Conservation (phyloP, 2,113 vertebrate species). For the Calyptomena viridis region DNA sequence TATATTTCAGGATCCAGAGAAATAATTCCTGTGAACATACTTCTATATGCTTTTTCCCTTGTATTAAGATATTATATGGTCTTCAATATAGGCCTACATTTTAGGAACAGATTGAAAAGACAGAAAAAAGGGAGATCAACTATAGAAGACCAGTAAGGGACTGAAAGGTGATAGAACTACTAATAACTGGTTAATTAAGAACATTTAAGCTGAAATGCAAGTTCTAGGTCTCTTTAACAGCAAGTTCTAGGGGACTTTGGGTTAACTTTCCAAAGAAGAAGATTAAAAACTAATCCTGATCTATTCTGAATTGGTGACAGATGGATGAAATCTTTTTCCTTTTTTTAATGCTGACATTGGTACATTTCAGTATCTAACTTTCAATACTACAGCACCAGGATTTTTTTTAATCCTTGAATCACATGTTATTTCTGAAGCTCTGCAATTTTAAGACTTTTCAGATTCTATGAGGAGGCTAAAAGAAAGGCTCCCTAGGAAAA, state of each 20-base stretch:
- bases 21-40: neutral
- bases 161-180: neutral
- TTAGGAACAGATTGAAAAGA: neutral
- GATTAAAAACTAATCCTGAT: neutral
- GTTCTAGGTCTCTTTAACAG: neutral
- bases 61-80: neutral
- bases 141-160: neutral
- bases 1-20: neutral
- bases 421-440: neutral
- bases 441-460: neutral
- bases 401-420: neutral
- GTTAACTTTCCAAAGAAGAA: neutral
- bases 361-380: neutral
- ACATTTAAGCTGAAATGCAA: neutral
- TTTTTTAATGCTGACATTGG: neutral
- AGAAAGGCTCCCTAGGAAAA: neutral
- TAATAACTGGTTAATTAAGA: neutral
- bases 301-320: neutral
- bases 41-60: accelerated
- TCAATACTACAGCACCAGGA: neutral
- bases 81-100: neutral
- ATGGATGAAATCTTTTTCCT: neutral
- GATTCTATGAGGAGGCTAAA: neutral
- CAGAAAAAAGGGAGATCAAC: neutral
- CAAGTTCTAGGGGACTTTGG: neutral